These are phyloP conservation scores for Centruroides sculpturatus DNA, from an alignment of 1,140 invertebrate species.

Conservation along the genomic window DNA sequence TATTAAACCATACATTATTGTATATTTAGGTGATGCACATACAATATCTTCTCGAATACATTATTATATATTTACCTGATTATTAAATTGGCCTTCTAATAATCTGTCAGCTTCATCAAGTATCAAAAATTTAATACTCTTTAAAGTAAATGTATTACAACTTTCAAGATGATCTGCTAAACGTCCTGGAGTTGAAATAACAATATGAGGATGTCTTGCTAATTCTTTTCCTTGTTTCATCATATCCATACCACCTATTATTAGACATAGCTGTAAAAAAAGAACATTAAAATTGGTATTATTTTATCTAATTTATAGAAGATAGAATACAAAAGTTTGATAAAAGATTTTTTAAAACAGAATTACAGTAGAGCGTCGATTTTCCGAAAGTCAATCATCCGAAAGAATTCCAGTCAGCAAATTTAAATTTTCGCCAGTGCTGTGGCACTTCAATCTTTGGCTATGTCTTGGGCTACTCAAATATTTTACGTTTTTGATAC, in stretches of 20 bases:
- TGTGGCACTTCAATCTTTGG: too few relatives aligned
- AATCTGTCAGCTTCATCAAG: slow-evolving; percentile 86
- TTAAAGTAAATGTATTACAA: slow-evolving; percentile 64
- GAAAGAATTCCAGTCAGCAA: too few relatives aligned
- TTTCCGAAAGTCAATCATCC: too few relatives aligned
- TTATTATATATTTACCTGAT: slow-evolving; percentile 34
- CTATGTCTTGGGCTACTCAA: too few relatives aligned
- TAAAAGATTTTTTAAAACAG: too few relatives aligned
- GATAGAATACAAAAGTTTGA: background rate
- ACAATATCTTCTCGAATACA: background rate
- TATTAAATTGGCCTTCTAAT: slow-evolving; percentile 55
- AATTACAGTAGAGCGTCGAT: too few relatives aligned
- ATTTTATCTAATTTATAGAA: background rate
- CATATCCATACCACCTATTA: slow-evolving; percentile 90
- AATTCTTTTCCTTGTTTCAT: slow-evolving; percentile 74
- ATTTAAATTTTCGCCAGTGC: too few relatives aligned
- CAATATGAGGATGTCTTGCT: slow-evolving; percentile 74
- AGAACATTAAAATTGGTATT: background rate
- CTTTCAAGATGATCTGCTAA: slow-evolving; percentile 75
- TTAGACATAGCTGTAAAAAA: slow-evolving; percentile 38
- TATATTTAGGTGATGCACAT: background rate
- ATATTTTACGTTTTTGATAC: too few relatives aligned
- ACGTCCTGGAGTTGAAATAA: slow-evolving; percentile 81
- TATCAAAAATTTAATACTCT: slow-evolving; percentile 68
- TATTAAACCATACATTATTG: background rate